Evolutionary conservation across 2,888 invertebrate species (phyloP).

Genomic region (Stenurella melanura): DNA sequence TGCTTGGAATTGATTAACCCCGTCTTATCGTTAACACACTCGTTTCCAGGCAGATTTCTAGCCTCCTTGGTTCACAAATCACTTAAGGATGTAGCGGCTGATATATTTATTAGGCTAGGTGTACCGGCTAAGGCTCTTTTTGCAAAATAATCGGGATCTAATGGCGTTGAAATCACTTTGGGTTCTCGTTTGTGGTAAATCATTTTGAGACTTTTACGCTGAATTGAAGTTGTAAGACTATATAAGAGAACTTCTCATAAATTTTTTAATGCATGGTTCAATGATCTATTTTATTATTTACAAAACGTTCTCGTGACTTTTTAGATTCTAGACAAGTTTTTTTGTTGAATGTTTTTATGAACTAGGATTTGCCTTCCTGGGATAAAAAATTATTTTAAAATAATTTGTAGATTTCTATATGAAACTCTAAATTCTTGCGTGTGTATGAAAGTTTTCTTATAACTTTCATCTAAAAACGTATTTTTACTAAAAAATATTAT

Average conservation of each 20-base stretch:
- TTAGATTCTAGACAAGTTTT: no score
- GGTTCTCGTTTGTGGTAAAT: not conserved
- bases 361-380: no score
- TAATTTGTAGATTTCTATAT: no score
- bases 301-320: not conserved
- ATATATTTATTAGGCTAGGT: not conserved
- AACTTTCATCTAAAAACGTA: no score
- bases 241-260: not conserved
- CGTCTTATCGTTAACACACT: conserved; percentile 40
- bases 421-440: no score
- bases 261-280: no score
- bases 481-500: no score
- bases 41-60: conserved; percentile 8
- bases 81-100: not conserved
- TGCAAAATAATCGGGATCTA: not conserved
- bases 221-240: not conserved
- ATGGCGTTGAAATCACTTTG: conserved; percentile 7
- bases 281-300: not conserved
- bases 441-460: no score
- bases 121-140: not conserved
- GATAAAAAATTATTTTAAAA: no score
- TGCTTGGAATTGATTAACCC: conserved; percentile 38
- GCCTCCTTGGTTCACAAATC: conserved; percentile 1
- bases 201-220: not conserved
- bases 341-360: no score